Evolutionary conservation across 2,888 invertebrate genomes (phyloP), one percentile per base, ranked within the genome.

Genomic region (Acrobasis consociella): DNA sequence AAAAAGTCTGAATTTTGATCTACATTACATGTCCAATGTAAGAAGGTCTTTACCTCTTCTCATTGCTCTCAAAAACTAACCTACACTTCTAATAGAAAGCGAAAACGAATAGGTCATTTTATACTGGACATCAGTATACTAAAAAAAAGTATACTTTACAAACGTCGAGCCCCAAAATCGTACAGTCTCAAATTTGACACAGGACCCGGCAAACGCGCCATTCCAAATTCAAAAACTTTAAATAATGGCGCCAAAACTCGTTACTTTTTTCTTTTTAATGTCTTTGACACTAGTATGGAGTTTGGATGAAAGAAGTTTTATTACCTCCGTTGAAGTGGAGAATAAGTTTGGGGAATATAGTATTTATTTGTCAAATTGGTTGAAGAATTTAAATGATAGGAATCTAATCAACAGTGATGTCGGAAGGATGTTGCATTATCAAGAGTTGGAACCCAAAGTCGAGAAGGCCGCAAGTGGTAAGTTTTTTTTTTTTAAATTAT

Each of bases 301-400:
- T 39, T 56, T 10, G 11, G 22, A 46, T 16, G 22, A n/a, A 9
- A 46, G 22, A 8, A 22, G 8, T 7, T 16, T 49, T 15, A 52
- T 71, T 0, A 58, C 68, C 9, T 65, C 61, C 10, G 15, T 87
- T 7, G 82, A 84, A 65, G 68, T 88, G 31, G 77, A 82, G 62
- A 64, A 68, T 42, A 83, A 77, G 68, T 67, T 88, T 0, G 69
- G 73, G 50, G 81, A 83, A 60, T 80, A 69, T 63, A 67, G 75
- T 0, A 68, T 69, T 56, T 71, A 62, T 67, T 63, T 82, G 0
- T 73, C 82, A 0, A 70, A 70, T 58, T 78, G 73, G 73, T 66
- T 91, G 22, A 85, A 86, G 55, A 68, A 74, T 37, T 81, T 86
- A n/a, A 90, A 91, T 65, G 89, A 91, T 73, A 69, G 68, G 16